Percentiles rank a stretch among this genome's conserved stretches.
Evolutionary conservation across 92 coral and sea anemone species (phyloP).

Genomic region (Paragorgia papillata): DNA sequence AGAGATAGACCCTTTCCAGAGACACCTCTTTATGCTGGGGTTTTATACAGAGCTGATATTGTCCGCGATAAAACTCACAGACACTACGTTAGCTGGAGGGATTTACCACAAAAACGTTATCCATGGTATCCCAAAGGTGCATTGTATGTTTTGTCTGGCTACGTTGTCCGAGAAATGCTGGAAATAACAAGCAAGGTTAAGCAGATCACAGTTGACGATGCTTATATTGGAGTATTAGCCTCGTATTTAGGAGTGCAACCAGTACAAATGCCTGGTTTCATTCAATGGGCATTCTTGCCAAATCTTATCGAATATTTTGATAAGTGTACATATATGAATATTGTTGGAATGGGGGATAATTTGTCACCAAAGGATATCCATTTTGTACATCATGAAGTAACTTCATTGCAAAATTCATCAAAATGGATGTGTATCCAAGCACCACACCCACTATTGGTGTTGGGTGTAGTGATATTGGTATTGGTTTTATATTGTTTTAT

Average conservation of each 20-base stretch:
- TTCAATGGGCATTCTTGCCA: slow-evolving; percentile 49
- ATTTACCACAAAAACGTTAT: slow-evolving; percentile 56
- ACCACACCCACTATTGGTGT: neutral
- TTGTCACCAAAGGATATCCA: slow-evolving; percentile 63
- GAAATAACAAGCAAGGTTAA: slow-evolving; percentile 6
- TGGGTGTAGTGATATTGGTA: neutral
- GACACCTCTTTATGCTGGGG: slow-evolving; percentile 74
- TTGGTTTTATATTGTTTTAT: neutral
- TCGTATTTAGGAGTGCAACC: slow-evolving; percentile 45
- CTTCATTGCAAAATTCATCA: neutral
- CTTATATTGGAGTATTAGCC: slow-evolving; percentile 61
- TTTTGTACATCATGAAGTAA: slow-evolving; percentile 60
- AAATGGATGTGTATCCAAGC: slow-evolving; percentile 38
- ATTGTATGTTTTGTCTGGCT: slow-evolving; percentile 67
- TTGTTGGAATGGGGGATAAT: slow-evolving; percentile 78
- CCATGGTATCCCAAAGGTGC: slow-evolving; percentile 87
- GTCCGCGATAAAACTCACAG: slow-evolving; percentile 65
- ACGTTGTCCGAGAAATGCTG: slow-evolving; percentile 42
- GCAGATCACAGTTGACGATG: slow-evolving; percentile 64
- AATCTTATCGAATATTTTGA: slow-evolving; percentile 51
- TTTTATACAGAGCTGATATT: slow-evolving; percentile 57
- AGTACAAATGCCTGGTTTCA: slow-evolving; percentile 55
- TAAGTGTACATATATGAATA: slow-evolving; percentile 64
- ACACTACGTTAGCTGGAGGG: slow-evolving; percentile 66
- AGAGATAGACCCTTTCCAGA: slow-evolving; percentile 16